Base-by-base conservation (phyloP, 2,113 vertebrate genomes). In the Thalassarche chlororhynchos region DNA sequence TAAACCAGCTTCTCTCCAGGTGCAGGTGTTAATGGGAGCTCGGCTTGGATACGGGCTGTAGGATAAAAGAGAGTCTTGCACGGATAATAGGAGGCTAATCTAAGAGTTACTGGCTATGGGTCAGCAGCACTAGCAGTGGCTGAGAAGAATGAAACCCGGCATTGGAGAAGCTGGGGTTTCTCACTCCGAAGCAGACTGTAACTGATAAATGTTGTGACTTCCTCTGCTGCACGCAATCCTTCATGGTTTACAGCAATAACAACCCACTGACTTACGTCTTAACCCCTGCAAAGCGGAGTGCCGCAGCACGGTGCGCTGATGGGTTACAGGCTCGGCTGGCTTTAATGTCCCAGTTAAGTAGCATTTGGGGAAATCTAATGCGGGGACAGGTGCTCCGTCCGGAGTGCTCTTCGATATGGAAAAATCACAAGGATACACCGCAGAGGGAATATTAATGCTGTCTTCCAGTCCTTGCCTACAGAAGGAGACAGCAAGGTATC, bases 241-340 rank as follows among this genome's bases (percentile, higher is more conserved):
- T 94, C 78, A 55, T 18, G 44, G 46, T 75, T 47, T 87, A 28
- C 82, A 87, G 89, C 32, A 60, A 66, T 87, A 92, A 78, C 66
- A 74, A 54, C 66, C 47, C 18, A 4, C 51, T 60, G 89, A 92
- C 92, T 82, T 92, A 17, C 1, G 4, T 16, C 66, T 29, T 92
- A 77, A 79, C 77, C 86, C 77, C 61, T 44, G 77, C 28, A 6
- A 15, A 24, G 76, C 89, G 14, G 47, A 93, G 69, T 5, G 38
- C 47, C 0, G 8, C 74, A 52, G 74, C 74, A 32, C 1, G 0
- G 17, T 3, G 47, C 0, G 2, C 47, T 65, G 57, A 23, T 20
- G 69, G 68, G 66, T 16, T 51, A 10, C 42, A 6, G 74, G n/a
- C 69, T 78, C 21, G 49, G 84, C 60, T 68, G 58, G 15, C 12